These are phyloP conservation scores for Mus spicilegus DNA, from an alignment of 2,113 vertebrate genomes.

Conservation along the genomic window DNA sequence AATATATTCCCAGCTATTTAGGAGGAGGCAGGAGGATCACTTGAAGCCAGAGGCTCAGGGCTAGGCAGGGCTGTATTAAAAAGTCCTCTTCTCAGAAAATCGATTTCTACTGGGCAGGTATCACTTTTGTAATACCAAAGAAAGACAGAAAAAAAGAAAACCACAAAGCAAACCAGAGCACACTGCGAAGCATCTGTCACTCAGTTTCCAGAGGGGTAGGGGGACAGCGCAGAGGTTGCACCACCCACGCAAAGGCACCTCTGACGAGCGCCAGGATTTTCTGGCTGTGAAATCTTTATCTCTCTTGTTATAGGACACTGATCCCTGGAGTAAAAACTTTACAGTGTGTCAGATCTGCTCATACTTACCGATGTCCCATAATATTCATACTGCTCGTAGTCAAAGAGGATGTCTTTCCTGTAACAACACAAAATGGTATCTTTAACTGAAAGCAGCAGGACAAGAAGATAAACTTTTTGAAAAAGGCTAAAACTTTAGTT, in stretches of 20 bases:
- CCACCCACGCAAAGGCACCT: background rate
- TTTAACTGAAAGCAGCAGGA: background rate
- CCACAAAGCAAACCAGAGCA: background rate
- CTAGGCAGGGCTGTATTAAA: background rate
- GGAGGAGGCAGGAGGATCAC: background rate
- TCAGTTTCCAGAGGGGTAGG: background rate
- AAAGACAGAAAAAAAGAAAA: background rate
- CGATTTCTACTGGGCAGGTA: background rate
- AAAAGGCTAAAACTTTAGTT: slow-evolving; percentile 21
- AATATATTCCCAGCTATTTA: background rate
- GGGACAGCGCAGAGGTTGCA: background rate
- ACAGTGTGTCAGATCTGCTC: background rate
- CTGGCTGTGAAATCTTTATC: background rate
- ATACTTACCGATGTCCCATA: slow-evolving; percentile 97
- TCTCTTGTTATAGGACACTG: background rate
- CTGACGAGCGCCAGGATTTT: background rate
- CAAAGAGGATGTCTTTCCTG: slow-evolving; percentile 97
- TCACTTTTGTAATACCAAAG: background rate
- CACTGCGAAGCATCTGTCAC: background rate
- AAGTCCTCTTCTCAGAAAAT: background rate
- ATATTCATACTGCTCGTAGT: slow-evolving; percentile 98
- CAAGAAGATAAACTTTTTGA: background rate
- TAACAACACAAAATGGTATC: slow-evolving; percentile 57
- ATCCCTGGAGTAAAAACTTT: background rate
- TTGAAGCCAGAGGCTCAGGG: background rate